Percentiles rank a stretch among this genome's conserved stretches.
phyloP scores from a whole-genome alignment of 2,113 vertebrate species.

The Euleptes europaea region DNA sequence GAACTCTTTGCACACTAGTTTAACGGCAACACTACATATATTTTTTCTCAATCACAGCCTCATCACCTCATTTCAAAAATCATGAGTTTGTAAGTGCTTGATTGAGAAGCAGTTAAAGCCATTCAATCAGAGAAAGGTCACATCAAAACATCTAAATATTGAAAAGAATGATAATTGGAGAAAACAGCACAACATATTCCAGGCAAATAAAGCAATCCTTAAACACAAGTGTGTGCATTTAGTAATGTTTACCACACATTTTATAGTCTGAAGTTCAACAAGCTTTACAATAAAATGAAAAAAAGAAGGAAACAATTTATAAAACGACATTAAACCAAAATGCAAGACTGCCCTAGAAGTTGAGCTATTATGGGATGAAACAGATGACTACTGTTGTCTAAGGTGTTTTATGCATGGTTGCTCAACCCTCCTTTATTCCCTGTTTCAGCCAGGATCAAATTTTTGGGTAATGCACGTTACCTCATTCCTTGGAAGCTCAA shows the following conservation, averaged over 20 bases:
- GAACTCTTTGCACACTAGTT: background rate
- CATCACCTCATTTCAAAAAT: slow-evolving; percentile 71
- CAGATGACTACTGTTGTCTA: slow-evolving; percentile 10
- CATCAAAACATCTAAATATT: slow-evolving; percentile 74
- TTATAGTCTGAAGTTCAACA: slow-evolving; percentile 63
- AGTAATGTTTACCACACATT: slow-evolving; percentile 61
- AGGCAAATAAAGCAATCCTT: slow-evolving; percentile 64
- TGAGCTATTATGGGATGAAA: slow-evolving; percentile 38
- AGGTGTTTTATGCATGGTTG: too few relatives aligned
- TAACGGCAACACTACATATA: background rate
- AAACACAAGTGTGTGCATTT: slow-evolving; percentile 73
- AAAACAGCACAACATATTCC: slow-evolving; percentile 74
- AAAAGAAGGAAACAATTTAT: slow-evolving; percentile 32
- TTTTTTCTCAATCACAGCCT: slow-evolving; percentile 13
- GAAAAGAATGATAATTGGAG: slow-evolving; percentile 73
- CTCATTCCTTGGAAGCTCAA: too few relatives aligned
- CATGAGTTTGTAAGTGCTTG: slow-evolving; percentile 60
- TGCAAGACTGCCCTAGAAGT: slow-evolving; percentile 9
- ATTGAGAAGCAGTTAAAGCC: slow-evolving; percentile 62
- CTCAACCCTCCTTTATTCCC: too few relatives aligned
- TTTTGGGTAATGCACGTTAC: too few relatives aligned
- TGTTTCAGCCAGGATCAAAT: too few relatives aligned
- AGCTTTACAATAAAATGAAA: slow-evolving; percentile 51
- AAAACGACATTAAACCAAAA: slow-evolving; percentile 33
- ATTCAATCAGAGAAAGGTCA: slow-evolving; percentile 76